Percentiles rank a stretch among this genome's conserved stretches.
phyloP scores from a whole-genome alignment of 2,888 invertebrate species.

The Heliconius charithonia region DNA sequence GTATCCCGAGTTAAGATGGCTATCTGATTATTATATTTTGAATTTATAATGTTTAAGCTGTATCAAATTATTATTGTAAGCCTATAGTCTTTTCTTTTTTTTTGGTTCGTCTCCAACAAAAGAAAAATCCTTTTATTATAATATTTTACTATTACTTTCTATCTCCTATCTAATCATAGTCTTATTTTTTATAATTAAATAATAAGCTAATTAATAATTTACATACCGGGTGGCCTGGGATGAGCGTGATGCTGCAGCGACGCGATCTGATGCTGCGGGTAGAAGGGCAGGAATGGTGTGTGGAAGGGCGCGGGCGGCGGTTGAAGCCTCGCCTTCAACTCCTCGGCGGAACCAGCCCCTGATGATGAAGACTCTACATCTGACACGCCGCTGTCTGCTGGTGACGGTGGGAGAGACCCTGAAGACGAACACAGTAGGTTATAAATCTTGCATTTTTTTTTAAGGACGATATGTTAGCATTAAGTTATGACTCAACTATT shows the following conservation, averaged over 20 bases:
- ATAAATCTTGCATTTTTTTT: background rate
- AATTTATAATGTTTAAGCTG: background rate
- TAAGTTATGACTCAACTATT: background rate
- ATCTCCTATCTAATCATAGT: too few species aligned
- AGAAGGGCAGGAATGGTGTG: slow-evolving; percentile 86
- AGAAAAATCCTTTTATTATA: too few species aligned
- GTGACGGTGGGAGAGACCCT: slow-evolving; percentile 98
- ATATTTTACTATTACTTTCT: too few species aligned
- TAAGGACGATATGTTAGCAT: background rate
- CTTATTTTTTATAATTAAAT: too few species aligned
- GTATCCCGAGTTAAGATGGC: background rate
- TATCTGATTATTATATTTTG: slow-evolving; percentile 5
- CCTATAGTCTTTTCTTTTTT: too few species aligned
- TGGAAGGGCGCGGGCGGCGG: slow-evolving; percentile 85
- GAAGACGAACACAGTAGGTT: slow-evolving; percentile 51
- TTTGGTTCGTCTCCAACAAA: too few species aligned
- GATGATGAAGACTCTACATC: slow-evolving; percentile 97
- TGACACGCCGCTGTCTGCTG: slow-evolving; percentile 98
- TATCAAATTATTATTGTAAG: background rate
- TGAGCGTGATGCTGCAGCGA: slow-evolving; percentile 81
- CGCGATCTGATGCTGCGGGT: slow-evolving; percentile 85
- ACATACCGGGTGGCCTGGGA: slow-evolving; percentile 68
- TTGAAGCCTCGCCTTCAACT: slow-evolving; percentile 93
- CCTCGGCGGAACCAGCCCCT: slow-evolving; percentile 90
- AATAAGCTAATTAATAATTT: background rate